phyloP scores from a whole-genome alignment of 2,888 invertebrate species.

The Galeruca laticollis region DNA sequence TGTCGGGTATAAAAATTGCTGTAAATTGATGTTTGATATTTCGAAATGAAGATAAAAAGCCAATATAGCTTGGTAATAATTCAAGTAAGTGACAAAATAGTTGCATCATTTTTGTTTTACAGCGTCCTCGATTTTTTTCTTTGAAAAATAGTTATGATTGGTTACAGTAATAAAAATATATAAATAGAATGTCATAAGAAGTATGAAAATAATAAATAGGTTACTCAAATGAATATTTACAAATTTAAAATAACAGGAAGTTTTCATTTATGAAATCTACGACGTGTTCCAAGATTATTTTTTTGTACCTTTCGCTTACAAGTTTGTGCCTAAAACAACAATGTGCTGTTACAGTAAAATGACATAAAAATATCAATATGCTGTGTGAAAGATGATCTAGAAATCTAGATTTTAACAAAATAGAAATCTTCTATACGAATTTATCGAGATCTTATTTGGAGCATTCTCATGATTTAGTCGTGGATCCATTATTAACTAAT shows the following conservation, averaged over 20 bases:
- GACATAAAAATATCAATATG: background rate
- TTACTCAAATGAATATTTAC: background rate
- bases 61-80: background rate
- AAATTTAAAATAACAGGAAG: conserved; percentile 5
- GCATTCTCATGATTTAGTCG: no score
- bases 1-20: background rate
- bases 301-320: background rate
- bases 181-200: conserved; percentile 2
- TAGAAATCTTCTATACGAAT: background rate
- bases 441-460: no score
- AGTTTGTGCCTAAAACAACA: conserved; percentile 1
- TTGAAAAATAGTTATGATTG: conserved; percentile 14
- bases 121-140: background rate
- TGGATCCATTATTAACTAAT: no score
- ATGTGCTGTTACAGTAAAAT: background rate
- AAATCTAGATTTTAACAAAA: background rate
- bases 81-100: background rate
- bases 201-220: conserved; percentile 5
- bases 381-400: background rate
- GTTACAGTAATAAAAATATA: conserved; percentile 19
- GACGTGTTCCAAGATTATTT: background rate
- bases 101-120: background rate
- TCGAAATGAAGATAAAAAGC: background rate
- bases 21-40: background rate
- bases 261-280: background rate